Percentiles rank a stretch among this genome's conserved stretches.
These are phyloP conservation scores for Takifugu bimaculatus DNA, from an alignment of 2,113 vertebrate species.

Conservation along the genomic window DNA sequence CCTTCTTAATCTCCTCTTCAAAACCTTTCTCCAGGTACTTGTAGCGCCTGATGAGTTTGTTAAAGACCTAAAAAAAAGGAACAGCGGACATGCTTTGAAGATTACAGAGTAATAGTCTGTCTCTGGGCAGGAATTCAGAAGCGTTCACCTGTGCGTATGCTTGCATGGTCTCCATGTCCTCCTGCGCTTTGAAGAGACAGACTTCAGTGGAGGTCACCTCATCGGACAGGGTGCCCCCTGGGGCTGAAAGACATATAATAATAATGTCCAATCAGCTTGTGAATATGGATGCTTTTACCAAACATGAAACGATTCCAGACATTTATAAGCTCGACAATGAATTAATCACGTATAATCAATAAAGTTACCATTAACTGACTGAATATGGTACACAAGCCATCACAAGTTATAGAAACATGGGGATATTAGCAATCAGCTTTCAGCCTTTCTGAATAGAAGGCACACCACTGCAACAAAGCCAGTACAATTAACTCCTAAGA, in stretches of 20 bases:
- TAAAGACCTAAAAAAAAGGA: slow-evolving; percentile 84
- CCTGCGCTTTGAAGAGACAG: slow-evolving; percentile 96
- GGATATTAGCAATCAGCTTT: too few species aligned
- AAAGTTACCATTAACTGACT: too few species aligned
- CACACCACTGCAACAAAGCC: too few species aligned
- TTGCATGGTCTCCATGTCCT: slow-evolving; percentile 98
- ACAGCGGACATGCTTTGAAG: neutral
- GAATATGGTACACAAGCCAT: too few species aligned
- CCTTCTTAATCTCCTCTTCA: slow-evolving; percentile 99
- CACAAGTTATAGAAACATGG: too few species aligned
- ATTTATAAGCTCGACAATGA: too few species aligned
- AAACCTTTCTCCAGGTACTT: slow-evolving; percentile 97
- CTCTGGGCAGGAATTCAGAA: neutral
- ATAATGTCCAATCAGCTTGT: neutral
- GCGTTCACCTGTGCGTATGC: slow-evolving; percentile 90
- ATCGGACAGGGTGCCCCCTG: slow-evolving; percentile 92
- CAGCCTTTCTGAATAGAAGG: too few species aligned
- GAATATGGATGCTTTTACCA: neutral
- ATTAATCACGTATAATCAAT: too few species aligned
- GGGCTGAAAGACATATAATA: slow-evolving; percentile 74
- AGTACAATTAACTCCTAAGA: too few species aligned
- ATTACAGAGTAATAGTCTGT: neutral
- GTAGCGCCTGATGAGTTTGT: slow-evolving; percentile 98
- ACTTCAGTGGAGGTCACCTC: slow-evolving; percentile 93
- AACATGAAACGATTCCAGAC: neutral